Percentiles rank a stretch among this genome's conserved stretches.
Conservation (phyloP, 1,140 invertebrate species). For the Orchesella cincta region DNA sequence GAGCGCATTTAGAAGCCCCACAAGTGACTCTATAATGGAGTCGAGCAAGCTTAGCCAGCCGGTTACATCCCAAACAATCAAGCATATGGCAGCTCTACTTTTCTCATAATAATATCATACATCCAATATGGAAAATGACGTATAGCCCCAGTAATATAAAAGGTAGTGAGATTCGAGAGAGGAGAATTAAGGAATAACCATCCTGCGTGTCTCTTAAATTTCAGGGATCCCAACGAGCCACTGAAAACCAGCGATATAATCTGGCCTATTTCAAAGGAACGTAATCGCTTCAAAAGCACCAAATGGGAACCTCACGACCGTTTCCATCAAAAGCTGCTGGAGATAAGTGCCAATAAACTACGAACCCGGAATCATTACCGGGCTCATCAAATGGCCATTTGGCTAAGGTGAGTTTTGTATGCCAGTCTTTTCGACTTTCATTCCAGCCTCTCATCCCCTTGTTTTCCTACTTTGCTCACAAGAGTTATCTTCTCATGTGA, state of each 20-base stretch:
- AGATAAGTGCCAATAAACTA: constrained; percentile 72
- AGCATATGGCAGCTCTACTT: too few relatives aligned
- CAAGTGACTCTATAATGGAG: background rate
- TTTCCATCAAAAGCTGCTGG: constrained; percentile 86
- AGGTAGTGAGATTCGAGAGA: background rate
- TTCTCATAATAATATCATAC: too few relatives aligned
- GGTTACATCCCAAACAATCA: too few relatives aligned
- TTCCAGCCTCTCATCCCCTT: too few relatives aligned
- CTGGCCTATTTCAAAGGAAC: constrained; percentile 74
- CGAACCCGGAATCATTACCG: constrained; percentile 80
- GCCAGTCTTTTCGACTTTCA: background rate
- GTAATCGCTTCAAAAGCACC: constrained; percentile 77
- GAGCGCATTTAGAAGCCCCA: background rate
- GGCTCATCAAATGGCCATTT: constrained; percentile 86
- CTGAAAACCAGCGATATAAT: constrained; percentile 69
- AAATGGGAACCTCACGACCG: constrained; percentile 89
- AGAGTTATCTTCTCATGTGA: constrained; percentile 10
- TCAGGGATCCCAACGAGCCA: constrained; percentile 83
- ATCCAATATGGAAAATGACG: too few relatives aligned
- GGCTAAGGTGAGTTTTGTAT: constrained; percentile 63
- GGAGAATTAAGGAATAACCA: background rate
- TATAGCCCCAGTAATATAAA: too few relatives aligned
- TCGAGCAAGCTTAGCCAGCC: too few relatives aligned
- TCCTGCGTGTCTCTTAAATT: constrained; percentile 41
- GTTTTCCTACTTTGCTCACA: background rate